A percentile compares a stretch with the other conserved stretches of the same genome.
These are phyloP conservation scores for Morphnarchus princeps DNA, from an alignment of 2,113 vertebrate species.

Conservation along the genomic window DNA sequence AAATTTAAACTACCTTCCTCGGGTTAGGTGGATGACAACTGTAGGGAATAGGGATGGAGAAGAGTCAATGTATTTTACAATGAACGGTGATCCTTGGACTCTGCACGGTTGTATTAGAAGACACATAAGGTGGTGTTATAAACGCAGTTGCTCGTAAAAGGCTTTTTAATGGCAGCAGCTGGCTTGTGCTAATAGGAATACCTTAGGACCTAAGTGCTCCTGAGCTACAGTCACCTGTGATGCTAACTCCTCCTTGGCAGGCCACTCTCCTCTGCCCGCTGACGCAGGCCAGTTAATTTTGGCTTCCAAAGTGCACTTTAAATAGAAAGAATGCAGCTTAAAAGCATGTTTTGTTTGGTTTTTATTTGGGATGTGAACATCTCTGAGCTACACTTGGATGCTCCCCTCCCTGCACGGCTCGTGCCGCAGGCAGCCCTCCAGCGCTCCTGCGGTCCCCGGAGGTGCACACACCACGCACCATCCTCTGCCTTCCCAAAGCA, in stretches of 20 bases:
- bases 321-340: background rate
- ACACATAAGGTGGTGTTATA: background rate
- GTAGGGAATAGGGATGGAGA: background rate
- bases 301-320: background rate
- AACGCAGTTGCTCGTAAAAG: background rate
- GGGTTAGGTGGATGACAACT: background rate
- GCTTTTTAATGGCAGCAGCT: background rate
- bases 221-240: background rate
- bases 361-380: background rate
- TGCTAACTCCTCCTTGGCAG: background rate
- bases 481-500: background rate
- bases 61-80: fast-evolving
- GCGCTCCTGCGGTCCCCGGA: background rate
- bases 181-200: background rate
- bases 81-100: background rate
- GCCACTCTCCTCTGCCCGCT: fast-evolving
- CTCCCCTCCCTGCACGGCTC: background rate
- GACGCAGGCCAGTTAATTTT: background rate
- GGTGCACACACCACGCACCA: too few species aligned
- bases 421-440: background rate
- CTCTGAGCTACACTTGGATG: background rate
- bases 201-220: background rate
- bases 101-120: background rate
- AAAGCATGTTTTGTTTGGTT: background rate
- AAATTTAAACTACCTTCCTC: background rate